Conservation (phyloP, 2,888 invertebrate genomes). For the Nomada fucata region DNA sequence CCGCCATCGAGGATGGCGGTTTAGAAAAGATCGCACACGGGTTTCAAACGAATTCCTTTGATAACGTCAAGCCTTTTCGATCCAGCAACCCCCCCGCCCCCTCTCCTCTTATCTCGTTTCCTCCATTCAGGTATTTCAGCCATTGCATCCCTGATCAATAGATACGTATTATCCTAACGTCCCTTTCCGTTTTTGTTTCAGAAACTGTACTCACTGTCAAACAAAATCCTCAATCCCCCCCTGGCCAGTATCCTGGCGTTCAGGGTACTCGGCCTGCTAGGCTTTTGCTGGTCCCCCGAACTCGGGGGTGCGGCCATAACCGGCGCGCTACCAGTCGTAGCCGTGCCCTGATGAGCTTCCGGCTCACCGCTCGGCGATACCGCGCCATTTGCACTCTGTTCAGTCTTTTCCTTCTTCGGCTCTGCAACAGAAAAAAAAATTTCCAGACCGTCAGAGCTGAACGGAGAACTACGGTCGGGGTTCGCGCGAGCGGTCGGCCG, state of each 20-base stretch:
- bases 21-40: no score
- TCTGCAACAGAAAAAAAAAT: constrained; percentile 87
- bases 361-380: constrained; percentile 87
- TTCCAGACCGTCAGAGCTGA: constrained; percentile 53
- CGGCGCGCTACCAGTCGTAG: constrained; percentile 69
- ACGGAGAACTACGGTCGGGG: constrained; percentile 15
- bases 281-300: constrained; percentile 85
- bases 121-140: no score
- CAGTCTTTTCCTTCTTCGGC: constrained; percentile 97
- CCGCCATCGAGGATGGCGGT: neutral
- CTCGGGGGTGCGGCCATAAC: constrained; percentile 69
- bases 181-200: neutral
- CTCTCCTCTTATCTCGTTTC: no score
- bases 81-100: no score
- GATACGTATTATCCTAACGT: neutral
- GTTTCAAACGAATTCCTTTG: no score
- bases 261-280: constrained; percentile 92
- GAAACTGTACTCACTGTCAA: constrained; percentile 74
- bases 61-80: no score
- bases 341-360: constrained; percentile 69
- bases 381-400: constrained; percentile 87
- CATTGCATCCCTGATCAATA: no score
- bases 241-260: constrained; percentile 87
- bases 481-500: constrained; percentile 23
- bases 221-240: constrained; percentile 87